phyloP scores from a whole-genome alignment of 2,888 invertebrate genomes.

The Anthophora plumipes region DNA sequence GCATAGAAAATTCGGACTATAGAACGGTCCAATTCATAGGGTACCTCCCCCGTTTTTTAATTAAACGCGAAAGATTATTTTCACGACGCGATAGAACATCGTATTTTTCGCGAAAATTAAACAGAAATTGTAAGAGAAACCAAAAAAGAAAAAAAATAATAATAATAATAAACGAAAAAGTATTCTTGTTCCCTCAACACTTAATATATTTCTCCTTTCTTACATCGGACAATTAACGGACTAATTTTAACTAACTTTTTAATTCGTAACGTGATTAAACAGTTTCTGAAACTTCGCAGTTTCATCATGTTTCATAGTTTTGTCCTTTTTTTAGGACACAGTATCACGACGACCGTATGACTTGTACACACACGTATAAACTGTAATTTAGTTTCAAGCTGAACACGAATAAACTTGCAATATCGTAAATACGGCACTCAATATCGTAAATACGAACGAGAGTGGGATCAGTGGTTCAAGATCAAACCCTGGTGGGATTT shows the following conservation, averaged over 20 bases:
- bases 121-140: not conserved
- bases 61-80: not conserved
- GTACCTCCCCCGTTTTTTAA: not conserved
- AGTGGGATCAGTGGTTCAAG: not conserved
- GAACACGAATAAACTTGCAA: not conserved
- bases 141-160: not conserved
- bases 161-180: not conserved
- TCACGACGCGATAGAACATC: not conserved
- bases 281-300: not conserved
- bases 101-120: not conserved
- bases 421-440: not conserved
- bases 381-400: not conserved
- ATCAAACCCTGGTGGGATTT: not conserved
- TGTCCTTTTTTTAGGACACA: no score
- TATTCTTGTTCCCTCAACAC: not conserved
- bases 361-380: not conserved
- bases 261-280: no score
- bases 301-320: not conserved
- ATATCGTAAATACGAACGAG: not conserved
- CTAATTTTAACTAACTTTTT: not conserved
- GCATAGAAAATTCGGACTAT: not conserved
- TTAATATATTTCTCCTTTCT: not conserved
- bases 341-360: not conserved
- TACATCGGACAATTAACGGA: not conserved
- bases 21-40: not conserved